These are phyloP conservation scores for Tetanocera ferruginea DNA, from an alignment of 2,888 invertebrate species.

Conservation along the genomic window DNA sequence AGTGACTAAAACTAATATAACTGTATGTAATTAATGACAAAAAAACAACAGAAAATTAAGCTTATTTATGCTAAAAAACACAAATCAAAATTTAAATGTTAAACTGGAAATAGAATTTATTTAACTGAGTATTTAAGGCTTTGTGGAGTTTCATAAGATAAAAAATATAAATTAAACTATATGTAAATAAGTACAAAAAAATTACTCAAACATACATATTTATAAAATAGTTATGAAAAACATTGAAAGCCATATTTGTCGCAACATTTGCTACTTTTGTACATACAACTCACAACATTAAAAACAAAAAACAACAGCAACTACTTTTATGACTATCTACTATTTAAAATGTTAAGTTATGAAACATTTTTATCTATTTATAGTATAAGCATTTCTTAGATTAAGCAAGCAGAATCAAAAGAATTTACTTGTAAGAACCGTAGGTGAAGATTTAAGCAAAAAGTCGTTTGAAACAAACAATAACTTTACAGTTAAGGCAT, in stretches of 20 bases:
- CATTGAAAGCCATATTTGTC: neutral
- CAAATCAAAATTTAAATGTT: no score
- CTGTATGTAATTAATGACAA: no score
- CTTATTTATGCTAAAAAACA: no score
- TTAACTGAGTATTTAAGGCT: no score
- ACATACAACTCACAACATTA: neutral
- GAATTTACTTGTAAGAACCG: neutral
- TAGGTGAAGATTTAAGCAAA: neutral
- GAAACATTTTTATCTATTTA: neutral
- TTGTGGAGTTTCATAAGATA: no score
- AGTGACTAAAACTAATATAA: no score
- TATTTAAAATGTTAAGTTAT: no score
- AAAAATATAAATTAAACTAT: neutral
- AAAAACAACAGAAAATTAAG: no score
- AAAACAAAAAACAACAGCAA: neutral
- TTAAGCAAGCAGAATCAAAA: slow-evolving; percentile 2
- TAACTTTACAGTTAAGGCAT: neutral
- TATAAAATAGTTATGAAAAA: neutral
- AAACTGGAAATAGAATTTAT: no score
- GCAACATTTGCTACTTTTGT: neutral
- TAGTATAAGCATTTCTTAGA: neutral
- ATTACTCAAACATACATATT: neutral
- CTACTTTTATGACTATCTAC: no score
- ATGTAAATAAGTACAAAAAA: neutral
- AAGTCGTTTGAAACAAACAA: neutral